Percentiles rank a stretch among this genome's conserved stretches.
phyloP scores from a whole-genome alignment of 2,888 invertebrate genomes.

The Athalia rosae region DNA sequence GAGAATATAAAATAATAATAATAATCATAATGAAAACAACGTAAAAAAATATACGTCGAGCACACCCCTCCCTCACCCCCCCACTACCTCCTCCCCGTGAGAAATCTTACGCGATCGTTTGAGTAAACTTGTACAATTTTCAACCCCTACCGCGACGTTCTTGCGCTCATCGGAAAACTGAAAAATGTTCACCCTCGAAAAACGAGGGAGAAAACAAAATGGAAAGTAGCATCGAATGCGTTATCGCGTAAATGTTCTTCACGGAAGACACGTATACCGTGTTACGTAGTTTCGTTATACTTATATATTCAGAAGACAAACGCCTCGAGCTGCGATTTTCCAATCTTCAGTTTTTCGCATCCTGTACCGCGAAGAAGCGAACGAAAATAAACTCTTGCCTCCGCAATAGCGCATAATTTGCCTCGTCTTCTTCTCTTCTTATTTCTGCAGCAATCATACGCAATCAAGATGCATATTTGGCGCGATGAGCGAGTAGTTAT shows the following conservation, averaged over 20 bases:
- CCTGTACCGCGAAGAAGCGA: neutral
- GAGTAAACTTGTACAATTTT: neutral
- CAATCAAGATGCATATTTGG: no score
- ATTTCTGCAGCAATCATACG: no score
- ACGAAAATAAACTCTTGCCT: neutral
- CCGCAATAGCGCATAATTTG: neutral
- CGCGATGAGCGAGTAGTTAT: neutral
- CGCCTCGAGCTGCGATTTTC: neutral
- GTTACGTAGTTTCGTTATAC: neutral
- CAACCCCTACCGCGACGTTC: neutral
- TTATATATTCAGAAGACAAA: slow-evolving; percentile 1
- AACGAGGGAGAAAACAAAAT: no score
- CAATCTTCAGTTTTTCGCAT: neutral
- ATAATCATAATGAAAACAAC: slow-evolving; percentile 32
- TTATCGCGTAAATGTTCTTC: slow-evolving; percentile 34
- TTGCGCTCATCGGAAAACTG: neutral
- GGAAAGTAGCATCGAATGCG: slow-evolving; percentile 25
- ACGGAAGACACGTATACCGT: slow-evolving; percentile 8
- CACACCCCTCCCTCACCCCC: slow-evolving; percentile 7
- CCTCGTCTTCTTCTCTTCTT: no score
- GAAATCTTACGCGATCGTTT: no score
- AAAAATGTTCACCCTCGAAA: slow-evolving; percentile 1
- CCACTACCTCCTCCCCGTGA: neutral
- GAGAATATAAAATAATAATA: no score
- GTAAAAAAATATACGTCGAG: slow-evolving; percentile 18